A percentile compares a stretch with the other conserved stretches of the same genome.
These are phyloP conservation scores for Tursiops truncatus DNA, from an alignment of 2,113 vertebrate species.

Conservation along the genomic window DNA sequence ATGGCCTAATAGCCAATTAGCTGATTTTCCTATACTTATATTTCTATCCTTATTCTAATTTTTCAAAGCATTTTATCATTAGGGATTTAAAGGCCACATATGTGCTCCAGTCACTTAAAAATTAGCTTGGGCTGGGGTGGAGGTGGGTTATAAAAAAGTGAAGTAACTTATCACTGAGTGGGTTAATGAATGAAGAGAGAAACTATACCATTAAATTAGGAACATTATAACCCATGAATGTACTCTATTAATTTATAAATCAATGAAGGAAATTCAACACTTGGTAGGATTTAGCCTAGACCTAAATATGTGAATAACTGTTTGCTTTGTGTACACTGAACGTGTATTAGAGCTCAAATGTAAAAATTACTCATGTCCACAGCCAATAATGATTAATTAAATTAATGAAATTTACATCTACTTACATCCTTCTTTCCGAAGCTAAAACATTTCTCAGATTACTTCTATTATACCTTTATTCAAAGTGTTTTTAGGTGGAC, in stretches of 20 bases:
- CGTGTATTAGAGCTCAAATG: not conserved
- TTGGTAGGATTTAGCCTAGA: not conserved
- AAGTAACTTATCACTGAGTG: not conserved
- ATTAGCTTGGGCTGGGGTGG: not conserved
- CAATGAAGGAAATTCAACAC: not conserved
- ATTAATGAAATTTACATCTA: not conserved
- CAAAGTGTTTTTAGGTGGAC: not conserved
- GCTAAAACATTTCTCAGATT: not conserved
- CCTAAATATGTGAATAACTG: not conserved
- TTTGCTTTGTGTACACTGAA: not conserved
- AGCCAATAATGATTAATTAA: not conserved
- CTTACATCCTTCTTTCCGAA: not conserved
- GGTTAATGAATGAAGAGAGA: not conserved
- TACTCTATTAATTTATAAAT: not conserved
- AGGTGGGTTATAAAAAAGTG: not conserved
- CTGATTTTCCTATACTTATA: not conserved
- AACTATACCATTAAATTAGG: not conserved
- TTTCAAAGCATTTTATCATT: slow-evolving; percentile 22
- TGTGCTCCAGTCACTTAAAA: not conserved
- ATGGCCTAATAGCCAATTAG: not conserved
- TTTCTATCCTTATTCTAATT: not conserved
- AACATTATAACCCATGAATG: not conserved
- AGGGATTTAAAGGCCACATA: not conserved
- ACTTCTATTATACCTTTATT: not conserved
- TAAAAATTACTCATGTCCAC: not conserved